Conservation (phyloP, 2,888 invertebrate genomes). For the Bombyx huttoni region DNA sequence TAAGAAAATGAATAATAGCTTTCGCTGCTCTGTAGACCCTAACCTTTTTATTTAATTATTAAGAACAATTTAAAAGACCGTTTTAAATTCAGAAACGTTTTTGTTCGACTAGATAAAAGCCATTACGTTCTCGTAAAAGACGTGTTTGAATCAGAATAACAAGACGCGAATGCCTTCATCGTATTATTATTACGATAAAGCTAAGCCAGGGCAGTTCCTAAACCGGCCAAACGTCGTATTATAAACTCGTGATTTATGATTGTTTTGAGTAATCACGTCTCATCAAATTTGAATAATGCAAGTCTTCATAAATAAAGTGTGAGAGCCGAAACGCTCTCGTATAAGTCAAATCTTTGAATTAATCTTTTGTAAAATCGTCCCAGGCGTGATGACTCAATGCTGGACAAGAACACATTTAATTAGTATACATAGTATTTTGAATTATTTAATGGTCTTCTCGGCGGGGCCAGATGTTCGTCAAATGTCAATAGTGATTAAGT, state of each 20-base stretch:
- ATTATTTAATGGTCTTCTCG: slow-evolving; percentile 50
- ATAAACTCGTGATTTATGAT: slow-evolving; percentile 63
- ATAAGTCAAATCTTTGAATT: slow-evolving; percentile 63
- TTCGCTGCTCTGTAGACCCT: slow-evolving; percentile 38
- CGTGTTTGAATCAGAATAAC: slow-evolving; percentile 39
- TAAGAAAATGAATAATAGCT: slow-evolving; percentile 70
- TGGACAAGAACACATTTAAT: slow-evolving; percentile 58
- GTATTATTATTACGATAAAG: slow-evolving; percentile 34
- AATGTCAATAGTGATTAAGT: slow-evolving; percentile 67
- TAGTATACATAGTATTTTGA: slow-evolving; percentile 59
- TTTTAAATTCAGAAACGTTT: slow-evolving; percentile 25
- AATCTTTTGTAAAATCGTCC: slow-evolving; percentile 51
- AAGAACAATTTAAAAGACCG: slow-evolving; percentile 10
- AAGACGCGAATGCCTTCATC: slow-evolving; percentile 52
- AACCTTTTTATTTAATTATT: slow-evolving; percentile 24
- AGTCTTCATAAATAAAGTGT: slow-evolving; percentile 56
- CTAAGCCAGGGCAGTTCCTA: slow-evolving; percentile 37
- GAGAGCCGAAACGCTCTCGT: slow-evolving; percentile 40
- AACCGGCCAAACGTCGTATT: slow-evolving; percentile 49
- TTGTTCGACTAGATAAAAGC: slow-evolving; percentile 33
- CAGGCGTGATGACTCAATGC: slow-evolving; percentile 58
- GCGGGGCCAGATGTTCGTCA: slow-evolving; percentile 61
- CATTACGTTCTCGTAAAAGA: slow-evolving; percentile 47
- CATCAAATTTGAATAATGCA: slow-evolving; percentile 70
- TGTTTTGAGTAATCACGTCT: slow-evolving; percentile 69